Conservation (phyloP, 2,797 vertebrate species). For the Xiphophorus birchmanni region DNA sequence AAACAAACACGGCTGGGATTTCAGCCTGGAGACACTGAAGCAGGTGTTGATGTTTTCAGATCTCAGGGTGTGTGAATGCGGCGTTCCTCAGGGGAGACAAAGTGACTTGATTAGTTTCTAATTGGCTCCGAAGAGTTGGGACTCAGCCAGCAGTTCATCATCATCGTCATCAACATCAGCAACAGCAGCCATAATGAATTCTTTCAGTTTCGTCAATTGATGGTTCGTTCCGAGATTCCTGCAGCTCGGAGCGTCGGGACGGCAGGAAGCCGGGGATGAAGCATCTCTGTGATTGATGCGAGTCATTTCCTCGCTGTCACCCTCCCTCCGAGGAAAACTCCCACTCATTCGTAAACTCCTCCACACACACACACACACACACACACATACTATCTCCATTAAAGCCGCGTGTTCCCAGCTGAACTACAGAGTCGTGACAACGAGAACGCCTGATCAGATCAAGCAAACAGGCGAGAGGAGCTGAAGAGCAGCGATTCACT, state of each 20-base stretch:
- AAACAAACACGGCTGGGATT: neutral
- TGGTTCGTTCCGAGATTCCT: neutral
- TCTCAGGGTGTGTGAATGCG: neutral
- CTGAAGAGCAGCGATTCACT: neutral
- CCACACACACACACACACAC: constrained; percentile 20
- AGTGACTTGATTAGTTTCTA: neutral
- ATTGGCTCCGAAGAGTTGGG: neutral
- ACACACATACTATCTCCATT: constrained; percentile 18
- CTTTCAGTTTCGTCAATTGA: neutral
- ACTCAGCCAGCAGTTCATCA: neutral
- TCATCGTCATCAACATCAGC: neutral
- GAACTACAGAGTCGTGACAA: constrained; percentile 34
- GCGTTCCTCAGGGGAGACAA: neutral
- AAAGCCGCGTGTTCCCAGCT: neutral
- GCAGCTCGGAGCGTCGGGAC: neutral
- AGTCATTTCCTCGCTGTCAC: constrained; percentile 48
- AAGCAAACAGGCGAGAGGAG: neutral
- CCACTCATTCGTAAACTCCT: constrained; percentile 30
- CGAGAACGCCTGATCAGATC: neutral
- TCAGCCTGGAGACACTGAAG: neutral
- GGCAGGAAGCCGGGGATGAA: constrained; percentile 12
- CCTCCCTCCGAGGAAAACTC: constrained; percentile 29
- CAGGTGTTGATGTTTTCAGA: neutral
- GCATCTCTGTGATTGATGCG: constrained; percentile 40
- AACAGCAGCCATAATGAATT: neutral